phyloP scores from a whole-genome alignment of 2,113 vertebrate genomes.

The Odocoileus virginianus region DNA sequence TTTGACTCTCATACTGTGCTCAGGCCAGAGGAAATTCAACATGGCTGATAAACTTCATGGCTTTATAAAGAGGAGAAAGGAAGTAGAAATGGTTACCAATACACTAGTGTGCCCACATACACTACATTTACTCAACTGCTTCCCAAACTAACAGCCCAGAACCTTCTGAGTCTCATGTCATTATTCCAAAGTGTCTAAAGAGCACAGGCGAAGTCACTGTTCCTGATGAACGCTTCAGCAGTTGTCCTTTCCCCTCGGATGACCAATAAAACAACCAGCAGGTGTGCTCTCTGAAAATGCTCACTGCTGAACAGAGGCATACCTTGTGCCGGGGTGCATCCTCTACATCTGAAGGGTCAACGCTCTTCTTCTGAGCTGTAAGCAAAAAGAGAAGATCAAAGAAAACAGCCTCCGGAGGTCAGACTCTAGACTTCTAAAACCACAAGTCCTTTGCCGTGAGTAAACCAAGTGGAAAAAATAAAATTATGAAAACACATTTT shows the following conservation, averaged over 20 bases:
- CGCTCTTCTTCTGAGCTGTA: constrained; percentile 55
- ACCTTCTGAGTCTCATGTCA: background rate
- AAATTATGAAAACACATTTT: constrained; percentile 12
- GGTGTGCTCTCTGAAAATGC: background rate
- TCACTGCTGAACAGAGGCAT: constrained; percentile 46
- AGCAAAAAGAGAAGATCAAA: constrained; percentile 48
- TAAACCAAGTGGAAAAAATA: background rate
- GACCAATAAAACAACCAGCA: constrained; percentile 25
- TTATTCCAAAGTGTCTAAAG: constrained; percentile 38
- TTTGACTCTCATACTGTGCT: background rate
- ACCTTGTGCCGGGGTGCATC: constrained; percentile 67
- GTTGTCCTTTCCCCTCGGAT: background rate
- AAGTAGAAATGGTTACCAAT: constrained; percentile 12
- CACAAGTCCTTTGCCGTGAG: background rate
- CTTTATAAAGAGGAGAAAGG: constrained; percentile 6
- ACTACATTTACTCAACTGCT: constrained; percentile 24
- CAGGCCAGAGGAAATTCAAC: constrained; percentile 8
- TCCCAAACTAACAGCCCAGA: constrained; percentile 19
- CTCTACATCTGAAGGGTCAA: background rate
- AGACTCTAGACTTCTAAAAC: constrained; percentile 3
- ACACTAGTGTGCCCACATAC: background rate
- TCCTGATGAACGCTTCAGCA: constrained; percentile 23
- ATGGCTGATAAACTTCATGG: constrained; percentile 8
- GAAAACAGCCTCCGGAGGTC: background rate
- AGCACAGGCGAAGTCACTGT: background rate